These are phyloP conservation scores for Amiota mariae DNA, from an alignment of 2,888 invertebrate genomes.

Conservation along the genomic window DNA sequence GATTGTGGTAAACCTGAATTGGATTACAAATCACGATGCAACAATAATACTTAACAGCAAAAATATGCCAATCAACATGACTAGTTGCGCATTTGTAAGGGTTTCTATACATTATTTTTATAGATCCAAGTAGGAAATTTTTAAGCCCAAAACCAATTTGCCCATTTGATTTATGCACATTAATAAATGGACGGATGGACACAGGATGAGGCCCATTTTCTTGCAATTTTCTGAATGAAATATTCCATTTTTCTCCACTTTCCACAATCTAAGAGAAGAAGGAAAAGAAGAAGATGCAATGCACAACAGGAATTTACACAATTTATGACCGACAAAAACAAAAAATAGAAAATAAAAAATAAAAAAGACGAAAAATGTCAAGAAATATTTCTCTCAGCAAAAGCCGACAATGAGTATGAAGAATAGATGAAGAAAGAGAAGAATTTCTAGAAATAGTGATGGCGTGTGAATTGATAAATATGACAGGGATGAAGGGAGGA, in stretches of 20 bases:
- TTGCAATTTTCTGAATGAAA: conserved; percentile 1
- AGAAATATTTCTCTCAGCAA: conserved; percentile 20
- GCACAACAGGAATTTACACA: conserved; percentile 61
- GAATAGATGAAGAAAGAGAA: not conserved
- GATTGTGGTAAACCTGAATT: conserved; percentile 10
- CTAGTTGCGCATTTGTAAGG: not conserved
- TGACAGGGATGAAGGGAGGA: too few relatives aligned
- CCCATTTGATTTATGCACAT: conserved; percentile 23
- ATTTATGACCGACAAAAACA: conserved; percentile 55
- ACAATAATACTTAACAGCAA: not conserved
- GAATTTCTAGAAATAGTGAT: too few relatives aligned
- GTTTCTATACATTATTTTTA: not conserved
- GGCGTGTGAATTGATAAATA: too few relatives aligned
- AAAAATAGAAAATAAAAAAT: conserved; percentile 38
- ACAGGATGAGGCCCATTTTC: conserved; percentile 1
- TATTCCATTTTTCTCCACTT: conserved; percentile 31
- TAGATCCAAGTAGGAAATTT: too few relatives aligned
- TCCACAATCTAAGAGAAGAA: not conserved
- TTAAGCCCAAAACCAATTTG: not conserved
- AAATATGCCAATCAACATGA: not conserved
- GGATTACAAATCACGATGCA: not conserved
- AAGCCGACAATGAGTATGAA: not conserved
- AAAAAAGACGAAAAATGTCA: conserved; percentile 54
- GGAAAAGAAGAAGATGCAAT: conserved; percentile 6
- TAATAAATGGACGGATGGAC: not conserved